These are phyloP conservation scores for Leiothrix lutea DNA, from an alignment of 2,113 vertebrate genomes.

Conservation along the genomic window DNA sequence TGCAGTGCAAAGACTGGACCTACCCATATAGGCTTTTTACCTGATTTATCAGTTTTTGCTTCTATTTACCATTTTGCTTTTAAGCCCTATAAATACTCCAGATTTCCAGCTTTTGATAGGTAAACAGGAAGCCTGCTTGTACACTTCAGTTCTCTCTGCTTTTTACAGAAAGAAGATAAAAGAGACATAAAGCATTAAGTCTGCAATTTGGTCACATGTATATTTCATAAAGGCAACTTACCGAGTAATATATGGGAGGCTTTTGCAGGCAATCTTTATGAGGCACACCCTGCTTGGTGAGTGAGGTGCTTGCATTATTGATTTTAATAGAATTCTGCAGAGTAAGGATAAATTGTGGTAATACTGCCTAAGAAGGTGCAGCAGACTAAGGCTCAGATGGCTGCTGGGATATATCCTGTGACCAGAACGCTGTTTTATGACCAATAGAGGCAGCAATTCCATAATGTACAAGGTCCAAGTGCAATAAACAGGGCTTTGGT, in stretches of 20 bases:
- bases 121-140: neutral
- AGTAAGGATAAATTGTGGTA: conserved; percentile 16
- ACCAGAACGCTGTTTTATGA: conserved; percentile 4
- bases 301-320: conserved; percentile 36
- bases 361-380: neutral
- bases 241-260: neutral
- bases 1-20: neutral
- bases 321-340: conserved; percentile 45
- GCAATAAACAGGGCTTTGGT: neutral
- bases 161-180: conserved; percentile 13
- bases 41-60: neutral
- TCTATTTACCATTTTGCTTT: neutral
- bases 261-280: conserved; percentile 2
- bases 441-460: neutral
- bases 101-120: neutral
- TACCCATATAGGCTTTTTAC: neutral
- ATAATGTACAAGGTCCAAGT: neutral
- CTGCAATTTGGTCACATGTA: neutral
- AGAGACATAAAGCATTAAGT: neutral
- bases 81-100: neutral
- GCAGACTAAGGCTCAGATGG: neutral
- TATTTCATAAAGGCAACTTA: conserved; percentile 33
- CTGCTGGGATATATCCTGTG: conserved; percentile 10
- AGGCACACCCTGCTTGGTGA: neutral
- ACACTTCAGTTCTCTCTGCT: neutral